These are phyloP conservation scores for Hirtodrosophila cameraria DNA, from an alignment of 2,888 invertebrate genomes.

Conservation along the genomic window DNA sequence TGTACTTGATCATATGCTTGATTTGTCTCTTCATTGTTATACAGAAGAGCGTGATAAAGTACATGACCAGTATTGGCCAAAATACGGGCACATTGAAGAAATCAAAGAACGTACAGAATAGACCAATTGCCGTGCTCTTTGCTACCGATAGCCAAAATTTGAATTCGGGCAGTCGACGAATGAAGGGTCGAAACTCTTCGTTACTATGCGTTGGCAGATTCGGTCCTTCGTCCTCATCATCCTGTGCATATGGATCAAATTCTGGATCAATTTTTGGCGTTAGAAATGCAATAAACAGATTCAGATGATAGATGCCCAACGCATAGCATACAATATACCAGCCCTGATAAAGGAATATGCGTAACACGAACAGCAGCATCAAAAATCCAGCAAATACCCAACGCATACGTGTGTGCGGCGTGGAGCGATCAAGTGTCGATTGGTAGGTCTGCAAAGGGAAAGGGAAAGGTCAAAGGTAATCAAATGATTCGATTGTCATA, in stretches of 20 bases:
- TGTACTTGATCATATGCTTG: constrained; percentile 99
- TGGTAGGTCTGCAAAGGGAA: constrained; percentile 86
- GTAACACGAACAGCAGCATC: constrained; percentile 90
- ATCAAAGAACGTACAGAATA: constrained; percentile 97
- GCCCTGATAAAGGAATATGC: constrained; percentile 95
- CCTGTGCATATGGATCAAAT: constrained; percentile 89
- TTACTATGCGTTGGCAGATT: constrained; percentile 96
- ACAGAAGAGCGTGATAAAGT: constrained; percentile 98
- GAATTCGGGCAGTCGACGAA: constrained; percentile 98
- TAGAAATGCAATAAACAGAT: constrained; percentile 99
- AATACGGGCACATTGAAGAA: constrained; percentile 99
- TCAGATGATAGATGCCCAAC: constrained; percentile 99
- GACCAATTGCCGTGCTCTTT: constrained; percentile 95
- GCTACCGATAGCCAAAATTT: constrained; percentile 99
- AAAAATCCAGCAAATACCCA: constrained; percentile 91
- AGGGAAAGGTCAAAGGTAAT: neutral
- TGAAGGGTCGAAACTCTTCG: constrained; percentile 99
- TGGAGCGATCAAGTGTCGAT: constrained; percentile 93
- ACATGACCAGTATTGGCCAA: constrained; percentile 99
- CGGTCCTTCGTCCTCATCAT: constrained; percentile 92
- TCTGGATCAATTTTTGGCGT: constrained; percentile 99
- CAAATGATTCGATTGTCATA: neutral
- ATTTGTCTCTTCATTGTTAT: constrained; percentile 99
- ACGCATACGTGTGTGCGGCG: constrained; percentile 91
- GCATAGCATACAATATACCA: constrained; percentile 99